Evolutionary conservation across 2,113 vertebrate species (phyloP), one percentile per base, ranked within the genome.

Genomic region (Pseudorhombus dupliciocellatus): DNA sequence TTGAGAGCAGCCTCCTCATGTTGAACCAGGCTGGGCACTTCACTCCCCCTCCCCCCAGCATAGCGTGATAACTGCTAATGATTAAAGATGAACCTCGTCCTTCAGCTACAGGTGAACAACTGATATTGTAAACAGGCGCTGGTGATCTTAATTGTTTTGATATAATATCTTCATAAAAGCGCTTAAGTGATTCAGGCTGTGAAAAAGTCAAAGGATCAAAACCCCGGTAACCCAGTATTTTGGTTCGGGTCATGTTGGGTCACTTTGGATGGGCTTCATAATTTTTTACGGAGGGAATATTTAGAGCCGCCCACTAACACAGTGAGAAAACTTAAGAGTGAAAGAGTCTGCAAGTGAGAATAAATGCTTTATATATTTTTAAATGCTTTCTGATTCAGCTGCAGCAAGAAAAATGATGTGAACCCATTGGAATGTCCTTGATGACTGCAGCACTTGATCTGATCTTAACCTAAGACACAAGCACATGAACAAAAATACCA

Each of bases 1-100:
- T 73, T 69, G 55, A 77, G 70, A 66, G 70, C 66, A 63, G 66
- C 74, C 59, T 68, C 65, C 65, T 81, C 18, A 0, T 75, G 64
- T 71, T 68, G n/a, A 84, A 73, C 46, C 70, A 73, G 25, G 56
- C 66, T 62, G 42, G 24, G 61, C 40, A 60, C 50, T 71, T 79
- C 55, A 28, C 63, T 51, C 63, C 67, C 26, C 34, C 40, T 60
- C 67, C 26, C 34, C 40, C 50, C 60, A 21, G 62, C 31, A 46
- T 9, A 18, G 20, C 53, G 58, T 12, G 64, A 85, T 67, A 73
- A 70, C 76, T 25, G 60, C 53, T 16, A 16, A 52, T 59, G 46
- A 60, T 73, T 42, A 31, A 59, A 71, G 65, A 53, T 69, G 6
- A 70, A 66, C 50, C 48, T 21, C 21, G 21, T 44, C 16, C 50